These are phyloP conservation scores for Naso thynnoides DNA, from an alignment of 2,797 vertebrate genomes.

Conservation along the genomic window DNA sequence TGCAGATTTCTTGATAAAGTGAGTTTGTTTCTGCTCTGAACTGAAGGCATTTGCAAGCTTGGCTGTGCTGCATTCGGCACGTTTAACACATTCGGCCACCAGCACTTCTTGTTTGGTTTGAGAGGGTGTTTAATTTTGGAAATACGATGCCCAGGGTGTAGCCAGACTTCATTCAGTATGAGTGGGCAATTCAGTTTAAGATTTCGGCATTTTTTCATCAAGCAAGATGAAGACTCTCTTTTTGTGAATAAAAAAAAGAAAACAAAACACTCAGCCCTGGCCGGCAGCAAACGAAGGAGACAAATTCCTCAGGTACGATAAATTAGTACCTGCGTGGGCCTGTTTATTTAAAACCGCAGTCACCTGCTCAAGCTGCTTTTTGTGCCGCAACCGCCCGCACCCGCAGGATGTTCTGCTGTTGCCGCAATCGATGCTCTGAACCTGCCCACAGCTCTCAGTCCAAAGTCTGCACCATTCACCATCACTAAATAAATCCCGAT, in stretches of 20 bases:
- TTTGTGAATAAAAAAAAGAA: slow-evolving; percentile 18
- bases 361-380: slow-evolving; percentile 39
- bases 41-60: not conserved
- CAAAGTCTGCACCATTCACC: slow-evolving; percentile 1
- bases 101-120: not conserved
- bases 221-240: slow-evolving; percentile 72
- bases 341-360: slow-evolving; percentile 12
- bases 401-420: slow-evolving; percentile 13
- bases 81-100: not conserved
- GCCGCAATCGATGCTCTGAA: not conserved
- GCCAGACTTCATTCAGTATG: slow-evolving; percentile 12
- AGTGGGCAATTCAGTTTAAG: slow-evolving; percentile 33
- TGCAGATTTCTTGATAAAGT: slow-evolving; percentile 31
- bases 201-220: slow-evolving; percentile 31
- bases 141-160: not conserved
- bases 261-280: slow-evolving; percentile 5
- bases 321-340: slow-evolving; percentile 22
- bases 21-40: not conserved
- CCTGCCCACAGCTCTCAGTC: slow-evolving; percentile 20
- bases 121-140: slow-evolving; percentile 15
- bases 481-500: not conserved
- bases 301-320: slow-evolving; percentile 5
- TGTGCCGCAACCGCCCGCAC: slow-evolving; percentile 18
- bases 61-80: not conserved
- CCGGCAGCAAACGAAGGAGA: slow-evolving; percentile 12